Evolutionary conservation across 1,140 invertebrate species (phyloP), one percentile per base, ranked within the genome.

Genomic region (Chironomus striatipennis): DNA sequence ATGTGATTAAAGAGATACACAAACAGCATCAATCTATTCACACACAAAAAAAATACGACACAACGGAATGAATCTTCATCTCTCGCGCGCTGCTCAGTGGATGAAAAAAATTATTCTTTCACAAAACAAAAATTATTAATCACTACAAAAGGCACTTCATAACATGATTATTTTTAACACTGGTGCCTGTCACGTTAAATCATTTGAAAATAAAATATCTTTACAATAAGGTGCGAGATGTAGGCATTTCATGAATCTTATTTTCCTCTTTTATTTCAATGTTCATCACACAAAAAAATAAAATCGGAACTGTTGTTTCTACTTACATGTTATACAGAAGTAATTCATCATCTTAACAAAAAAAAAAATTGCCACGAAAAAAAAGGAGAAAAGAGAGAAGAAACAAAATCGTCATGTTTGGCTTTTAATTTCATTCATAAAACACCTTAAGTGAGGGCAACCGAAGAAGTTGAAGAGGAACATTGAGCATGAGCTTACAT

Each of bases 151-250:
- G 20, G 65, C 65, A 70, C 65, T 70, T 70, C 65, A 70, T 70
- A 70, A 70, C 65, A 70, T 70, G 65, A 70, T 70, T 70, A 70
- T 70, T 70, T 21, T 70, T 70, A 70, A 70, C 65, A 21, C 65
- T 18, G 20, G 65, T 57, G 47, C 47, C 65, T 70, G 65, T 70
- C 65, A 70, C 65, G 65, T 70, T 70, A 21, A 70, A 70, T 70
- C 65, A 57, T 57, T 57, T n/a, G n/a, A 57, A 57, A 57, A 57
- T 57, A 57, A 57, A 57, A 57, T 57, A 15, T 57, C 9, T 57
- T 57, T 57, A 9, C 43, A 47, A 34, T 15, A 47, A 57, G 12
- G 47, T 57, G 12, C 12, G 47, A 57, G 47, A 57, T 57, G 47
- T 57, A 57, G 47, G 47, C 47, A 57, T 57, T 57, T 57, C 47